Percentiles rank a stretch among this genome's conserved stretches.
Conservation (phyloP, 2,888 invertebrate species). For the Epistrophella euchroma region DNA sequence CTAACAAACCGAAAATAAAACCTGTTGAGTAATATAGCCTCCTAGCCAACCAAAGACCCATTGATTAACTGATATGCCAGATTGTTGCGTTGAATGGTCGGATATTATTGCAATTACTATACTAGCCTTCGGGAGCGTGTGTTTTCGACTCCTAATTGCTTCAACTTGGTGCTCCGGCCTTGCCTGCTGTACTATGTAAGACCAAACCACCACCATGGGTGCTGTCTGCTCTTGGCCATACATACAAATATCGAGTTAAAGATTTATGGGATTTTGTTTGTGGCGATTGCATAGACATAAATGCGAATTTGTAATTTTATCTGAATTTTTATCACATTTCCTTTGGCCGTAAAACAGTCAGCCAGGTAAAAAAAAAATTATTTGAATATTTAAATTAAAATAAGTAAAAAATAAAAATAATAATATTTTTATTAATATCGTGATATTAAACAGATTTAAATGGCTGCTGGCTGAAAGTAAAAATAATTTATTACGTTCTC, state of each 20-base stretch:
- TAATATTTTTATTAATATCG: conserved; percentile 29
- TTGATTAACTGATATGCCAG: conserved; percentile 65
- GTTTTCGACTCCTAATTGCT: conserved; percentile 68
- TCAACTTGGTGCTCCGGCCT: conserved; percentile 44
- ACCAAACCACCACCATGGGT: conserved; percentile 27
- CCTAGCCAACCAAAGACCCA: conserved; percentile 10
- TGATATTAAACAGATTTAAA: conserved; percentile 48
- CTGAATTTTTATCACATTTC: conserved; percentile 43
- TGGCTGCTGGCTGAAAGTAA: conserved; percentile 22
- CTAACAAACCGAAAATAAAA: conserved; percentile 16
- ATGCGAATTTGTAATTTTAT: conserved; percentile 31
- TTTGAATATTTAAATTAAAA: conserved; percentile 72
- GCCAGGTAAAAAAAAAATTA: conserved; percentile 33
- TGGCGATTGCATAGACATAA: conserved; percentile 49
- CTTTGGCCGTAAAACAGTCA: conserved; percentile 37
- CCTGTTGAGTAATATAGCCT: conserved; percentile 65
- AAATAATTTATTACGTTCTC: conserved; percentile 41
- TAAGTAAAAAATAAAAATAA: conserved; percentile 30
- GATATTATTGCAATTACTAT: conserved; percentile 57
- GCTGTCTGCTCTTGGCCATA: conserved; percentile 38
- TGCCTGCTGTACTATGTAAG: conserved; percentile 2
- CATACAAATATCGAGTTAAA: conserved; percentile 42
- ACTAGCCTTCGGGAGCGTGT: conserved; percentile 45
- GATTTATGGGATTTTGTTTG: conserved; percentile 63
- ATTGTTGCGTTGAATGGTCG: conserved; percentile 50